These are phyloP conservation scores for Ernsta delagoae DNA, from an alignment of 2,888 invertebrate genomes.

Conservation along the genomic window DNA sequence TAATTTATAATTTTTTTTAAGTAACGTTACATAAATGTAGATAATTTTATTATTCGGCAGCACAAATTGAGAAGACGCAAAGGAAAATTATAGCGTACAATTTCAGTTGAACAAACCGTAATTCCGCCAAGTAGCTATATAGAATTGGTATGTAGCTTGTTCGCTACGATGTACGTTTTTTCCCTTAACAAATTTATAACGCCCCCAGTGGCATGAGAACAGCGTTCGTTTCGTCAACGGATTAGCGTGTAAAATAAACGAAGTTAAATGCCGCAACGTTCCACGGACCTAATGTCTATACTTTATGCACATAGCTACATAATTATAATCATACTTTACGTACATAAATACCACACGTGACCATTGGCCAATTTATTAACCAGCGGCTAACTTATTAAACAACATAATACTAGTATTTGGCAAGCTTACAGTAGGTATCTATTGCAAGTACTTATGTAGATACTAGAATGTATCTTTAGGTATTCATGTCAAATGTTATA, in stretches of 20 bases:
- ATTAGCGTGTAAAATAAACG: slow-evolving; percentile 15
- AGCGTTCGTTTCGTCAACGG: slow-evolving; percentile 7
- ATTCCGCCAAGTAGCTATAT: not conserved
- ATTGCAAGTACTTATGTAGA: too few species aligned
- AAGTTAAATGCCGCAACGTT: slow-evolving; percentile 1
- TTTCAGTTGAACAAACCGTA: slow-evolving; percentile 1
- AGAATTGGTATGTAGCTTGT: not conserved
- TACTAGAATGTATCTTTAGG: too few species aligned
- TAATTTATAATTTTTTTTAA: too few species aligned
- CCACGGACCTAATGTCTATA: not conserved
- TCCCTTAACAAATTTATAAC: not conserved
- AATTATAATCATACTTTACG: too few species aligned
- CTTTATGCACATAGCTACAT: too few species aligned
- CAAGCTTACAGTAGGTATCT: too few species aligned
- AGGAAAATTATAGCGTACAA: not conserved
- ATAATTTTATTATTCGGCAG: not conserved
- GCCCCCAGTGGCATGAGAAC: slow-evolving; percentile 13
- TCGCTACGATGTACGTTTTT: not conserved
- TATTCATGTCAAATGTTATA: too few species aligned
- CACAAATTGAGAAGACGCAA: not conserved
- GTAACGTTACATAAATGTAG: not conserved
- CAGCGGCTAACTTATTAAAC: too few species aligned
- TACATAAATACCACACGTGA: too few species aligned
- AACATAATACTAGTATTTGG: too few species aligned
- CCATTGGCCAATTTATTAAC: too few species aligned